phyloP scores from a whole-genome alignment of 2,113 vertebrate genomes.

The Pteropus alecto region DNA sequence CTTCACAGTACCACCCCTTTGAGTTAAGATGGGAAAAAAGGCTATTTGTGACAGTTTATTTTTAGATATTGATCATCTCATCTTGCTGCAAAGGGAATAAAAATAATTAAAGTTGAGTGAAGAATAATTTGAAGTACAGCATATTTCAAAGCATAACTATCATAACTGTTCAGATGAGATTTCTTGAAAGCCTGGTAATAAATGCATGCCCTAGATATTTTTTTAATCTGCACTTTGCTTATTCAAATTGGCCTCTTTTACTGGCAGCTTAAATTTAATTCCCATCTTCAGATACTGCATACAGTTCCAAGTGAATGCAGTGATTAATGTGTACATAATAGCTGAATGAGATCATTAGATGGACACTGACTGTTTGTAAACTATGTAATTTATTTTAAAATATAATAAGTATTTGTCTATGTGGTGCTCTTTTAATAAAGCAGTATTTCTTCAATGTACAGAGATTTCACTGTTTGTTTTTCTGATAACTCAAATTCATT shows the following conservation, averaged over 20 bases:
- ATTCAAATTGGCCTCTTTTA: constrained; percentile 67
- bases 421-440: not conserved
- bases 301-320: constrained; percentile 1
- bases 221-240: constrained; percentile 59
- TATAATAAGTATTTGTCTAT: constrained; percentile 17
- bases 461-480: not conserved
- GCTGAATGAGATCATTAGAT: constrained; percentile 16
- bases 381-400: constrained; percentile 38
- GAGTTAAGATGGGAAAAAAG: constrained; percentile 50
- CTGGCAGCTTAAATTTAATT: constrained; percentile 49
- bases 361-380: not conserved
- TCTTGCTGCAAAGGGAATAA: constrained; percentile 71
- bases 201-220: constrained; percentile 68
- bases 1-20: constrained; percentile 51
- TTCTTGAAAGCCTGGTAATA: constrained; percentile 67
- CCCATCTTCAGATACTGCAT: constrained; percentile 20
- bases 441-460: not conserved
- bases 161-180: constrained; percentile 56
- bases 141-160: constrained; percentile 74
- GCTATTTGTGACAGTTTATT: constrained; percentile 61
- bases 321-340: not conserved
- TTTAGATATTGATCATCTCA: constrained; percentile 58
- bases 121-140: constrained; percentile 60
- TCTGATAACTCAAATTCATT: not conserved
- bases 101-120: constrained; percentile 73